Base-by-base conservation (phyloP, 2,888 invertebrate genomes). In the Ditylenchus weischeri region DNA sequence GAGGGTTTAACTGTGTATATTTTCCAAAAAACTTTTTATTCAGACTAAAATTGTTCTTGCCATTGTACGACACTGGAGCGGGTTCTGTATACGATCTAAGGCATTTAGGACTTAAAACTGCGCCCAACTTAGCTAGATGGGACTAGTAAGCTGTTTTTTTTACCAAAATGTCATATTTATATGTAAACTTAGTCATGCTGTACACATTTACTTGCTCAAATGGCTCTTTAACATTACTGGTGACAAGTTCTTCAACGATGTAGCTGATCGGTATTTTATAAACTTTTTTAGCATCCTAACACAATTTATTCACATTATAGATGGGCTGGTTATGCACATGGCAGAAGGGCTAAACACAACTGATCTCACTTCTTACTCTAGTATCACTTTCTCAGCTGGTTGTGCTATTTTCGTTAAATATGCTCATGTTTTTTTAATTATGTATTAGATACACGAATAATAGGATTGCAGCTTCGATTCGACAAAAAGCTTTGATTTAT, bases 81-180 rank as follows among this genome's bases (percentile, higher is more conserved):
- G 93, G 93, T 3, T 92, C 93, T 29, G 90, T 92, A 72, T 98
- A 99, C 84, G 98, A 98, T 86, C 87, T 99, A 64, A 87, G 96
- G 18, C 98, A 98, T 84, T 89, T 93, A 81, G 91, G 91, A 0
- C 85, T 93, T 48, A 70, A 72, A 6, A 90, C 91, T 23, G 89
- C 90, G 0, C 86, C 86, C 1, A 98, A 98, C 84, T 87, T 95
- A 71, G 98, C 98, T 0, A 87, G 98, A 66, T 95, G 96, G 93
- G 98, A 98, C 84, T 98, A 98, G 84, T 98, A 98, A 85, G 91
- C 93, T 29, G 5, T 4, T 0, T 94, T 95, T 0, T 43, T 43
- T 43, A 6, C 8, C 8, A 43, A 43, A 43, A 43, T 29, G 2
- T 29, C 2, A 43, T 8, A 43, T 43, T 13, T 6, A 38, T 38